Percentiles rank a stretch among this genome's conserved stretches.
These are phyloP conservation scores for Genyomyrus donnyi DNA, from an alignment of 2,113 vertebrate genomes.

Conservation along the genomic window DNA sequence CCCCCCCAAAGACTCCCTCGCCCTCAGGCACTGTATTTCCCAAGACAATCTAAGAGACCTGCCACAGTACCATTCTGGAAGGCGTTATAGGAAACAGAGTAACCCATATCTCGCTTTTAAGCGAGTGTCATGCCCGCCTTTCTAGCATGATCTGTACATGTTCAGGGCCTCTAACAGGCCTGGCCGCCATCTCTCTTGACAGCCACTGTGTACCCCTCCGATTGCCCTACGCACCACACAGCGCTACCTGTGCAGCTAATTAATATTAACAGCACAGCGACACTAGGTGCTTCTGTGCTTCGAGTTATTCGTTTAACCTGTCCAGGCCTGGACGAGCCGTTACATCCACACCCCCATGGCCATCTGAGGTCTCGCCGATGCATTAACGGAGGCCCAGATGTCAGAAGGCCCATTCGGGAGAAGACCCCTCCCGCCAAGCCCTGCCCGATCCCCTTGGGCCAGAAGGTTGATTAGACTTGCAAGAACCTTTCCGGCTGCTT, in stretches of 20 bases:
- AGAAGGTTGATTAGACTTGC: constrained; percentile 33
- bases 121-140: too few relatives aligned
- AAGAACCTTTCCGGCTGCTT: constrained; percentile 16
- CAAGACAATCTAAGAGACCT: not conserved
- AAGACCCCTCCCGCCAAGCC: not conserved
- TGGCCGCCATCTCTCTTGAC: not conserved
- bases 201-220: not conserved
- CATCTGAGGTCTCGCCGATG: constrained; percentile 44
- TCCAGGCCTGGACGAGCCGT: constrained; percentile 32
- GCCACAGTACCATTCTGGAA: not conserved
- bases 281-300: constrained; percentile 27
- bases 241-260: not conserved
- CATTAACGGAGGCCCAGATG: constrained; percentile 40
- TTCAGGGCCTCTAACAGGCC: not conserved
- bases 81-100: not conserved
- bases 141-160: not conserved
- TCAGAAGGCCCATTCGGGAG: constrained; percentile 11
- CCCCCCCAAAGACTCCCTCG: not conserved
- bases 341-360: constrained; percentile 33
- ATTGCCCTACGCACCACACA: not conserved
- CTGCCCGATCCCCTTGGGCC: not conserved
- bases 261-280: not conserved
- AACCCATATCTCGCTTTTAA: too few relatives aligned
- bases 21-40: not conserved
- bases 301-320: constrained; percentile 50